Percentiles rank a stretch among this genome's conserved stretches.
phyloP scores from a whole-genome alignment of 2,888 invertebrate genomes.

The Herminia tarsipennalis region DNA sequence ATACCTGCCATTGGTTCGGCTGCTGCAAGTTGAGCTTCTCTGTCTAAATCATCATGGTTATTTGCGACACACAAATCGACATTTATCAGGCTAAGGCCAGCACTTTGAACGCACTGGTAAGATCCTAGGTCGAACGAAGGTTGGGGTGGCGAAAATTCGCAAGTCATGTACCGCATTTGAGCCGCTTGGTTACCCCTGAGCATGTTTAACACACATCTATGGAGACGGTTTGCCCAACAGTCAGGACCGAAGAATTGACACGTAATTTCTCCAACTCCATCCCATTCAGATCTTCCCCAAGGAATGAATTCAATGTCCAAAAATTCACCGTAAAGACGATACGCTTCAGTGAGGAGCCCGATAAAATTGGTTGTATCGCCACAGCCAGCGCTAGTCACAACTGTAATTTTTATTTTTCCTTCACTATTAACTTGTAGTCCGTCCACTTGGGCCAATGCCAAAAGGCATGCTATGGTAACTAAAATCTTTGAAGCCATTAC shows the following conservation, averaged over 20 bases:
- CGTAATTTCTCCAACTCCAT: slow-evolving; percentile 45
- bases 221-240: slow-evolving; percentile 75
- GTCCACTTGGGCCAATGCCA: slow-evolving; percentile 30
- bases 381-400: slow-evolving; percentile 70
- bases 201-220: slow-evolving; percentile 68
- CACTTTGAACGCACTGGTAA: slow-evolving; percentile 60
- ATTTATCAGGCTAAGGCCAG: slow-evolving; percentile 59
- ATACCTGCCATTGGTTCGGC: slow-evolving; percentile 51
- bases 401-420: slow-evolving; percentile 66
- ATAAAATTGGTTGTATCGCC: slow-evolving; percentile 65
- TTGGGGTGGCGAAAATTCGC: too few species aligned
- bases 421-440: slow-evolving; percentile 43
- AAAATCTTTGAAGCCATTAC: slow-evolving; percentile 44
- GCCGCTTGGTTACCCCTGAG: slow-evolving; percentile 60
- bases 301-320: slow-evolving; percentile 73
- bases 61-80: slow-evolving; percentile 65
- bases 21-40: slow-evolving; percentile 54
- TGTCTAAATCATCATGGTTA: slow-evolving; percentile 59
- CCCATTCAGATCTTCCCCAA: slow-evolving; percentile 70
- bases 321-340: slow-evolving; percentile 58
- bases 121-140: too few species aligned
- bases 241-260: slow-evolving; percentile 67
- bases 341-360: slow-evolving; percentile 53
- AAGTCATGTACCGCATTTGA: slow-evolving; percentile 69
- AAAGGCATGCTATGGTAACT: slow-evolving; percentile 26